phyloP scores from a whole-genome alignment of 1,140 invertebrate genomes.

The Caligus rogercresseyi region DNA sequence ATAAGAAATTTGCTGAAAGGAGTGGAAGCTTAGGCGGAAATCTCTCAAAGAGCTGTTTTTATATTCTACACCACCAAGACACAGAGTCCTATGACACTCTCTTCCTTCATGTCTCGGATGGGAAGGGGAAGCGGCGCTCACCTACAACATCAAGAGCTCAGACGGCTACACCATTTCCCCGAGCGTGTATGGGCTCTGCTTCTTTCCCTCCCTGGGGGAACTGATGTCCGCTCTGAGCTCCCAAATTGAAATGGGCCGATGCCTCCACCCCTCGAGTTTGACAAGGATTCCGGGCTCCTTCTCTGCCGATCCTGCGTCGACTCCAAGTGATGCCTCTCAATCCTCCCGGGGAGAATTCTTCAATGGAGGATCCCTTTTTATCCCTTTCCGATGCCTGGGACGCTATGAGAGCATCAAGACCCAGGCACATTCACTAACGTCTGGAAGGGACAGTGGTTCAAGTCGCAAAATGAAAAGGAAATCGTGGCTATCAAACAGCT shows the following conservation, averaged over 20 bases:
- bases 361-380: not conserved
- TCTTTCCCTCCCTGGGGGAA: not conserved
- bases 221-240: not conserved
- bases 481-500: conserved; percentile 13
- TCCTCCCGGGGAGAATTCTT: no score
- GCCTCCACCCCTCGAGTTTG: conserved; percentile 15
- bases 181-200: not conserved
- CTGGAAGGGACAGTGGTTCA: conserved; percentile 4
- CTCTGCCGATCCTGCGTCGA: not conserved
- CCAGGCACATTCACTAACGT: not conserved
- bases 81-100: not conserved
- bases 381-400: not conserved
- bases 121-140: not conserved
- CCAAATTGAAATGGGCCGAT: not conserved
- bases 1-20: conserved; percentile 2
- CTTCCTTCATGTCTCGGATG: not conserved
- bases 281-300: conserved; percentile 2
- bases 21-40: not conserved
- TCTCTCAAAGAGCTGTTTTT: not conserved
- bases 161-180: not conserved
- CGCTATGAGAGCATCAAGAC: not conserved
- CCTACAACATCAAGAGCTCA: not conserved
- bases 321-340: not conserved
- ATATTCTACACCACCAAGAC: not conserved
- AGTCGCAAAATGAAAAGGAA: conserved; percentile 2